These are phyloP conservation scores for Drosophila murphyi DNA, from an alignment of 1,140 invertebrate genomes.

Conservation along the genomic window DNA sequence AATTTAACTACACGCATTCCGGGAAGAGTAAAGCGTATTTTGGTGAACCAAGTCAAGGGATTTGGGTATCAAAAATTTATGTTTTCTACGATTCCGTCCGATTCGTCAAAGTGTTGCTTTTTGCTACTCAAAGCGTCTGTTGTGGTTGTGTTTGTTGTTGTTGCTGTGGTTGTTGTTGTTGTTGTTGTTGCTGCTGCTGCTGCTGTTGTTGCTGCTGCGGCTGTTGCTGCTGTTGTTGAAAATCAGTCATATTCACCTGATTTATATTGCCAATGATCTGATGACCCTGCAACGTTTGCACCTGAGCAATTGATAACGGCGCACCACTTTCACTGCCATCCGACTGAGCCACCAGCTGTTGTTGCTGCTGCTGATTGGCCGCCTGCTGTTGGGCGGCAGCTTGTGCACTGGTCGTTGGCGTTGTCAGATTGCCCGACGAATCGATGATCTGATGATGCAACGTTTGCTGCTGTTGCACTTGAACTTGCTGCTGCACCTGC, in stretches of 20 bases:
- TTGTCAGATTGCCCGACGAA: constrained; percentile 70
- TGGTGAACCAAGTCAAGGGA: constrained; percentile 29
- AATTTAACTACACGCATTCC: constrained; percentile 44
- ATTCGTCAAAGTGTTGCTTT: constrained; percentile 45
- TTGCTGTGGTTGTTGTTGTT: constrained; percentile 40
- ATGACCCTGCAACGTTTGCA: constrained; percentile 83
- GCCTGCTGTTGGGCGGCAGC: constrained; percentile 73
- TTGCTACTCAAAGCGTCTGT: constrained; percentile 69
- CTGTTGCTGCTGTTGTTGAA: constrained; percentile 71
- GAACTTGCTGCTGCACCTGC: constrained; percentile 72
- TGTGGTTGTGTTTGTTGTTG: constrained; percentile 63
- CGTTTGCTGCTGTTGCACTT: constrained; percentile 71
- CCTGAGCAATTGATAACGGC: constrained; percentile 81
- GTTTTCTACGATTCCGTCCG: constrained; percentile 37
- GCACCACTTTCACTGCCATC: constrained; percentile 80
- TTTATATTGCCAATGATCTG: constrained; percentile 83
- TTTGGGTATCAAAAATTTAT: constrained; percentile 5
- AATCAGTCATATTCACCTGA: constrained; percentile 84
- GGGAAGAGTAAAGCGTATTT: constrained; percentile 29
- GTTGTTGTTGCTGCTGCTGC: constrained; percentile 51
- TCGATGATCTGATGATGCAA: constrained; percentile 79
- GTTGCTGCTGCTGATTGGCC: constrained; percentile 63
- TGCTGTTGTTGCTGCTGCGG: constrained; percentile 56
- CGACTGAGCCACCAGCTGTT: constrained; percentile 78
- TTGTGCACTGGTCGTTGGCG: constrained; percentile 72